Percentiles rank a stretch among this genome's conserved stretches.
Evolutionary conservation across 2,797 vertebrate genomes (phyloP).

Genomic region (Streptopelia turtur): DNA sequence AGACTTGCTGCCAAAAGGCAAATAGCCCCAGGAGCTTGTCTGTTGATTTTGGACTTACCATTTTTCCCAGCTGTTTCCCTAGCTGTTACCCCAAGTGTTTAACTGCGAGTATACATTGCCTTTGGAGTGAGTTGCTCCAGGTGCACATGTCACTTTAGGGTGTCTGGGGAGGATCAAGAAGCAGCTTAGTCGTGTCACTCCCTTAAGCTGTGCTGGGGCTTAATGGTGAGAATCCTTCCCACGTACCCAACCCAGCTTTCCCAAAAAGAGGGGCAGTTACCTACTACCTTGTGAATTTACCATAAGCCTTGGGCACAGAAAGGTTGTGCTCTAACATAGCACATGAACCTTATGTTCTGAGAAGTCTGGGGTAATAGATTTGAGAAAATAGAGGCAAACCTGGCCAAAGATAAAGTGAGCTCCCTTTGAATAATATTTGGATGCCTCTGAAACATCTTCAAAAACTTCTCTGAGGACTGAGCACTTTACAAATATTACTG

Average conservation of each 20-base stretch:
- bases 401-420: not conserved
- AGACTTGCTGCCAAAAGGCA: slow-evolving; percentile 7
- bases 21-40: not conserved
- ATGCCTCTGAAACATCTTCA: not conserved
- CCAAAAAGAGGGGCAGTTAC: not conserved
- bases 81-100: not conserved
- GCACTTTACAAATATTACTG: not conserved
- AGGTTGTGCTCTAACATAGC: not conserved
- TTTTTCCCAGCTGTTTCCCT: not conserved
- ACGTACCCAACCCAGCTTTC: not conserved
- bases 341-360: not conserved
- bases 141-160: not conserved
- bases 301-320: not conserved
- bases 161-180: not conserved
- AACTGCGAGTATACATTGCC: not conserved
- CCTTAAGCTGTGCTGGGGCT: not conserved
- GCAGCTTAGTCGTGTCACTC: not conserved
- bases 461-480: not conserved
- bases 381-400: not conserved
- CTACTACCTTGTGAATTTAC: not conserved
- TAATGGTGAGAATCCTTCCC: not conserved
- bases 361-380: not conserved
- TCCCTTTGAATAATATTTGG: not conserved
- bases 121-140: not conserved
- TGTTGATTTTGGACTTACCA: not conserved